A percentile compares a stretch with the other conserved stretches of the same genome.
phyloP scores from a whole-genome alignment of 2,113 vertebrate genomes.

The Turdus rufiventris region DNA sequence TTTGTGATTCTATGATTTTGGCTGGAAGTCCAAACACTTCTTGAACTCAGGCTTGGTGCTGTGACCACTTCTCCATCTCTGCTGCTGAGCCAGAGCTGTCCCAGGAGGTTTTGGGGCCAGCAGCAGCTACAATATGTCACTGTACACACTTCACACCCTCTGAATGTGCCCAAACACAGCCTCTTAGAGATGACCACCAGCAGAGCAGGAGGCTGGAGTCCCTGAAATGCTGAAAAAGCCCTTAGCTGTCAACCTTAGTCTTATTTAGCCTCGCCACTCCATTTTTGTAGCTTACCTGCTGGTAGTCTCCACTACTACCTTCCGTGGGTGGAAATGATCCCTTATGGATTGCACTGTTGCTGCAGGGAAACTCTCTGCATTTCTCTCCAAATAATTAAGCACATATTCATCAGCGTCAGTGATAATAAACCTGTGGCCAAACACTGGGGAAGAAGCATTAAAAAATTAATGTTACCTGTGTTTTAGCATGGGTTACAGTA shows the following conservation, averaged over 20 bases:
- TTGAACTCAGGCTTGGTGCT: not conserved
- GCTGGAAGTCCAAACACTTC: not conserved
- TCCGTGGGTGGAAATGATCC: constrained; percentile 24
- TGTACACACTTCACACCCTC: not conserved
- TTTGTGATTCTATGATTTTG: not conserved
- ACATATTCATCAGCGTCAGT: constrained; percentile 82
- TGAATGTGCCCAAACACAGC: not conserved
- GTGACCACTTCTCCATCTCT: not conserved
- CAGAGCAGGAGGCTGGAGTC: not conserved
- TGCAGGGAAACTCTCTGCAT: constrained; percentile 71
- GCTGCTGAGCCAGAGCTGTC: not conserved
- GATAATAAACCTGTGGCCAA: constrained; percentile 85
- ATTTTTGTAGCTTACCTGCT: constrained; percentile 52
- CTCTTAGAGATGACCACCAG: not conserved
- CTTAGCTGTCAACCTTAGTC: not conserved
- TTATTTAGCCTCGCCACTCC: not conserved
- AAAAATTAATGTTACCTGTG: not conserved
- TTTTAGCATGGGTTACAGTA: not conserved
- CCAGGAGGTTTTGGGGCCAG: not conserved
- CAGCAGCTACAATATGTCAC: not conserved
- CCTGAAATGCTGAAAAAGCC: not conserved
- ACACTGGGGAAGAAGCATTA: constrained; percentile 73
- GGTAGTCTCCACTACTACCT: not conserved
- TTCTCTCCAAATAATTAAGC: constrained; percentile 83
- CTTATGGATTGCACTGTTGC: constrained; percentile 77